These are phyloP conservation scores for Euphydryas editha DNA, from an alignment of 2,888 invertebrate genomes.

Conservation along the genomic window DNA sequence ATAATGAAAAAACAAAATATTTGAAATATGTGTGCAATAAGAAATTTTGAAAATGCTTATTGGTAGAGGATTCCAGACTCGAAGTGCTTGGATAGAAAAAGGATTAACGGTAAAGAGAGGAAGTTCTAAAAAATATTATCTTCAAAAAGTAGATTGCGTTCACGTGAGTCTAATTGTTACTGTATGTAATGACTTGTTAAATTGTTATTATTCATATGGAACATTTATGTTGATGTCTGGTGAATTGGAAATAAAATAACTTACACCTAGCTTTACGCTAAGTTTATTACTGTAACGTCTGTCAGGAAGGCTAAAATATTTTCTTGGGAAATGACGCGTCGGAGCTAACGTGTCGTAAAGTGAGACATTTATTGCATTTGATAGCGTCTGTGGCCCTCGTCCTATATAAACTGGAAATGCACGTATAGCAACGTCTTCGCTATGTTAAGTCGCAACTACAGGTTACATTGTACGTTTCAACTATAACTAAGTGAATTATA, in stretches of 20 bases:
- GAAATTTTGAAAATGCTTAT: too few relatives aligned
- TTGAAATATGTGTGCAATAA: too few relatives aligned
- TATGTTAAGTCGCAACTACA: neutral
- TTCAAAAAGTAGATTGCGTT: too few relatives aligned
- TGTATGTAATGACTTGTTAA: too few relatives aligned
- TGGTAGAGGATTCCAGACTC: too few relatives aligned
- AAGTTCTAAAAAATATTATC: too few relatives aligned
- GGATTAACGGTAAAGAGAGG: too few relatives aligned
- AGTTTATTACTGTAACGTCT: constrained; percentile 59
- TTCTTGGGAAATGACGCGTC: constrained; percentile 58
- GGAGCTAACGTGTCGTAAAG: constrained; percentile 62
- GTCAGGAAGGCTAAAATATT: constrained; percentile 59
- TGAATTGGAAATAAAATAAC: constrained; percentile 7
- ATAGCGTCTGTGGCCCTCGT: constrained; percentile 49
- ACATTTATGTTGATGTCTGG: neutral
- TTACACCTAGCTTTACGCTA: constrained; percentile 31
- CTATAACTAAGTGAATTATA: neutral
- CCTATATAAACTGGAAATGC: constrained; percentile 13
- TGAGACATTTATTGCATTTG: constrained; percentile 68
- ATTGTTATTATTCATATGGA: neutral
- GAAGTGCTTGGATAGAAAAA: too few relatives aligned
- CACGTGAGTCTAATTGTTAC: too few relatives aligned
- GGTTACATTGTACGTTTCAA: neutral
- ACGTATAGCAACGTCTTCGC: neutral
- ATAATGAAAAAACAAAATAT: too few relatives aligned